A percentile compares a stretch with the other conserved stretches of the same genome.
Conservation (phyloP, 1,140 invertebrate species). For the Calliphora vicina region DNA sequence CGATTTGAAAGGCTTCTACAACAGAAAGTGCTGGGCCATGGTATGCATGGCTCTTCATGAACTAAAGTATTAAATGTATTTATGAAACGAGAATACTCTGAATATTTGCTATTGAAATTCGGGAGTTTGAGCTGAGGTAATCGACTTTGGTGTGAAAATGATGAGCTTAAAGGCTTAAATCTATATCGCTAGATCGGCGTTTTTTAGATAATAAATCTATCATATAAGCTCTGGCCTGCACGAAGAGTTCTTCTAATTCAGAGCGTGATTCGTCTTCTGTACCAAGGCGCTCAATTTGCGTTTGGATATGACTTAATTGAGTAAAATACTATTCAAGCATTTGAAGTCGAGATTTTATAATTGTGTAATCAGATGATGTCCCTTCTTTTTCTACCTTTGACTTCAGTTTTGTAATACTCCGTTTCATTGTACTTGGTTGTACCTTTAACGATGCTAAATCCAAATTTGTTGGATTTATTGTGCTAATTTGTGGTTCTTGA, state of each 20-base stretch:
- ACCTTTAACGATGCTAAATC: not conserved
- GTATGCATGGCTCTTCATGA: not conserved
- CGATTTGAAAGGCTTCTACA: not conserved
- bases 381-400: not conserved
- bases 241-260: not conserved
- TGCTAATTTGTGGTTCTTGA: too few species aligned
- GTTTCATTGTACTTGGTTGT: not conserved
- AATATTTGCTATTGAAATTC: constrained; percentile 27
- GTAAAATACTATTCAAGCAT: not conserved
- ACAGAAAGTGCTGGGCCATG: not conserved
- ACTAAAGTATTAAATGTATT: not conserved
- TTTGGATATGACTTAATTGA: not conserved
- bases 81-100: constrained; percentile 11
- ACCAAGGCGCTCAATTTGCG: not conserved
- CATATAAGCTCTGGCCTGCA: not conserved
- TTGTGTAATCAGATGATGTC: not conserved
- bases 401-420: not conserved
- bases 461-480: not conserved
- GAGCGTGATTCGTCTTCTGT: not conserved
- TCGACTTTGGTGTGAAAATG: not conserved
- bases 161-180: not conserved
- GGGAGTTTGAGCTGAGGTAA: not conserved
- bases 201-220: not conserved
- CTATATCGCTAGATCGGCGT: not conserved
- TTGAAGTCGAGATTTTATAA: not conserved